Evolutionary conservation across 2,113 vertebrate genomes (phyloP).

Genomic region (Pristiophorus japonicus): DNA sequence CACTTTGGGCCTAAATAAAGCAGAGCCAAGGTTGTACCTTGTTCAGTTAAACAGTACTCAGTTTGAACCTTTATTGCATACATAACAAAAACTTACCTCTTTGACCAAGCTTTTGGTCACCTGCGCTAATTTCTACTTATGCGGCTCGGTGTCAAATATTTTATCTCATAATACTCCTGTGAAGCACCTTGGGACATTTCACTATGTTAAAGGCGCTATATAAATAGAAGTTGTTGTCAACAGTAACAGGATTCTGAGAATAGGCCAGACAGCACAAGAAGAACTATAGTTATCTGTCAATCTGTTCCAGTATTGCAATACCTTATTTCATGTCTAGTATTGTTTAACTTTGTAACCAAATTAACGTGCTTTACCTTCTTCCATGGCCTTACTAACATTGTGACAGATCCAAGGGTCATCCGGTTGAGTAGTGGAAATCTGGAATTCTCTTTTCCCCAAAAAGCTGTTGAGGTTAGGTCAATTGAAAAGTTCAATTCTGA

Average conservation of each 20-base stretch:
- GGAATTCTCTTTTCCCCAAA: neutral
- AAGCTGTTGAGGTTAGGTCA: neutral
- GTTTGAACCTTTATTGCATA: too few species aligned
- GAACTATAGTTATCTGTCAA: neutral
- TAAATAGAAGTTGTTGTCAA: too few species aligned
- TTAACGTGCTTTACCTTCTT: neutral
- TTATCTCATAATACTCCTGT: too few species aligned
- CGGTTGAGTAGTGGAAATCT: neutral
- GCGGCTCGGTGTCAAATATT: too few species aligned
- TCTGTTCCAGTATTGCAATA: neutral
- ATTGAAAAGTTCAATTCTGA: neutral
- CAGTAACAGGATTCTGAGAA: neutral
- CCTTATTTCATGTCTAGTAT: neutral
- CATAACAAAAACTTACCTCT: too few species aligned
- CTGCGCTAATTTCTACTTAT: too few species aligned
- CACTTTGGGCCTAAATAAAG: too few species aligned
- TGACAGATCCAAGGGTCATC: neutral
- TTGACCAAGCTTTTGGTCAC: too few species aligned
- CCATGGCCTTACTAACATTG: neutral
- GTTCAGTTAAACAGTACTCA: too few species aligned
- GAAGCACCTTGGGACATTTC: too few species aligned
- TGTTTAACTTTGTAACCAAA: neutral
- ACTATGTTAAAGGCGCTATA: too few species aligned
- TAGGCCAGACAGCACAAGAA: neutral
- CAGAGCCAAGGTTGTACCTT: too few species aligned